A percentile compares a stretch with the other conserved stretches of the same genome.
phyloP scores from a whole-genome alignment of 1,140 invertebrate species.

The Phocides pigmalion region DNA sequence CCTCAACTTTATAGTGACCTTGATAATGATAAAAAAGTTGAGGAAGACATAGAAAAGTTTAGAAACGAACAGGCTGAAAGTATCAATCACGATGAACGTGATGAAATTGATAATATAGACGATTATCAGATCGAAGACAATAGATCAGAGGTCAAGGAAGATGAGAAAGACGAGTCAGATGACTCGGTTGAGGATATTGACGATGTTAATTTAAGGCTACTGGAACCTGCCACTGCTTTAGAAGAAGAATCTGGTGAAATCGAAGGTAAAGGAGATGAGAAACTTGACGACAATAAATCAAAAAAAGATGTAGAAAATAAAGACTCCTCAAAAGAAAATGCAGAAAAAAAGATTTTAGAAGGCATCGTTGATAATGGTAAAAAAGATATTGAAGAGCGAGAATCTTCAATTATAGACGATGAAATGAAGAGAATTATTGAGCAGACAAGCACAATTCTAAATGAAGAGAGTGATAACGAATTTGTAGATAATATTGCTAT shows the following conservation, averaged over 20 bases:
- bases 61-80: conserved; percentile 15
- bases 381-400: not conserved
- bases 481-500: not conserved
- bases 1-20: conserved; percentile 10
- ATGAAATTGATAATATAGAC: conserved; percentile 37
- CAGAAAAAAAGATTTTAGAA: not conserved
- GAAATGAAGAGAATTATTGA: conserved; percentile 41
- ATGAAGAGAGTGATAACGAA: conserved; percentile 34
- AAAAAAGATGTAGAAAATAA: not conserved
- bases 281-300: not conserved
- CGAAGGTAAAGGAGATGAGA: conserved; percentile 22
- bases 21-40: conserved; percentile 19
- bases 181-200: conserved; percentile 33
- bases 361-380: conserved; percentile 9
- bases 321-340: not conserved
- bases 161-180: conserved; percentile 23
- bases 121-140: conserved; percentile 72
- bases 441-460: conserved; percentile 46
- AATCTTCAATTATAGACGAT: not conserved
- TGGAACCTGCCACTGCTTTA: not conserved
- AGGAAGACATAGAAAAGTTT: conserved; percentile 35
- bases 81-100: conserved; percentile 2
- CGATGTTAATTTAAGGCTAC: too few relatives aligned
- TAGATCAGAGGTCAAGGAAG: conserved; percentile 52
- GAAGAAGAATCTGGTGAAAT: not conserved